A percentile compares a stretch with the other conserved stretches of the same genome.
Evolutionary conservation across 2,797 vertebrate genomes (phyloP).

Genomic region (Champsocephalus esox): DNA sequence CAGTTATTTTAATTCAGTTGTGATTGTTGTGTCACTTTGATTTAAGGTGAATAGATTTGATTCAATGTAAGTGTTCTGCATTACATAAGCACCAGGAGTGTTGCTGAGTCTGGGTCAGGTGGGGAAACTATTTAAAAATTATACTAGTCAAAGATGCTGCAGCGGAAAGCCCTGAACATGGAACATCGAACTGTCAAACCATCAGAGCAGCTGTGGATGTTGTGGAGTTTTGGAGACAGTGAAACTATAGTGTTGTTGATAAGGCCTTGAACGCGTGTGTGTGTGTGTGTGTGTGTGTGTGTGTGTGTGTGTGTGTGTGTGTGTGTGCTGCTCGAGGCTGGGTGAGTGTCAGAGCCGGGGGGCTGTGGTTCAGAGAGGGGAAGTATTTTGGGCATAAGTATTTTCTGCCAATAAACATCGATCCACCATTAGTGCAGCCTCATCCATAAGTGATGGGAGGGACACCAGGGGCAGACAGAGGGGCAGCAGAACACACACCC

Average conservation of each 20-base stretch:
- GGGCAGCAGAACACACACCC: slow-evolving; percentile 57
- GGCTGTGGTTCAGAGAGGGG: slow-evolving; percentile 46
- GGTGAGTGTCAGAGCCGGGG: slow-evolving; percentile 29
- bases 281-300: not conserved
- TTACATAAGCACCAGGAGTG: not conserved
- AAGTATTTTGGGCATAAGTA: slow-evolving; percentile 64
- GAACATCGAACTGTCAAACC: not conserved
- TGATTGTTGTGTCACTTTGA: too few relatives aligned
- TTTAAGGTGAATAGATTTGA: too few relatives aligned
- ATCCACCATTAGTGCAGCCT: slow-evolving; percentile 79
- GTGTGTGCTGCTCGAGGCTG: not conserved
- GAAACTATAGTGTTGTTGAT: slow-evolving; percentile 5
- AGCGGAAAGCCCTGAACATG: not conserved
- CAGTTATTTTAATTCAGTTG: too few relatives aligned
- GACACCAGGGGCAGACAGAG: slow-evolving; percentile 69
- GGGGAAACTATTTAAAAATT: not conserved
- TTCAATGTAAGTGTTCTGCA: too few relatives aligned
- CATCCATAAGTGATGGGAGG: slow-evolving; percentile 82
- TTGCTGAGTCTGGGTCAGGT: not conserved
- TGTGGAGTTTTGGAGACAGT: not conserved
- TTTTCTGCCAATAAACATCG: slow-evolving; percentile 74
- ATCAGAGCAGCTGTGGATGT: not conserved
- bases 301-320: not conserved
- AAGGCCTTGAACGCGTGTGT: not conserved
- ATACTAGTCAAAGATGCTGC: not conserved